Base-by-base conservation (phyloP, 2,888 invertebrate genomes). In the Suillia variegata region DNA sequence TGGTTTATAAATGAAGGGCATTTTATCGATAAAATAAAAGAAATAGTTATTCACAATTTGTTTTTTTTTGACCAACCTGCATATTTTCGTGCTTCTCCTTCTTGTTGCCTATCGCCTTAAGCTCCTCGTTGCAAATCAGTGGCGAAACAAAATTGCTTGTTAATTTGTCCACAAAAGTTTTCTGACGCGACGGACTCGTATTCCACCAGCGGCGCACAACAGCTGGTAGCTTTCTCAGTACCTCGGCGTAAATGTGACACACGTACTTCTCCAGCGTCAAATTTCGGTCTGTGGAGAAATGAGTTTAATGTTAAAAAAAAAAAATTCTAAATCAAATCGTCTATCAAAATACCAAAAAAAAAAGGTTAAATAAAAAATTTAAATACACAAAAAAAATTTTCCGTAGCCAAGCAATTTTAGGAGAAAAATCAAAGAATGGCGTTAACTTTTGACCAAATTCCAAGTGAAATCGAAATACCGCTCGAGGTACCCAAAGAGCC, bases 121-220 rank as follows among this genome's bases (percentile, higher is more conserved):
- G 82, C 76, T 93, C 92, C 64, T 88, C 86, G 38, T 83, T 81
- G 68, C 88, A 88, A 48, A 93, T 83, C 50, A 87, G 78, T 1
- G 87, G 87, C 49, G 91, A 90, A 13, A 92, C 87, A 75, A 89
- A 88, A 63, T 86, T 85, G 0, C 86, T 83, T 4, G 90, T 90
- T 5, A 90, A 82, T 70, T 85, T 87, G 68, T 93, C 90, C 1
- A 92, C 88, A 53, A 88, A 84, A 38, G 86, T 85, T 53, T 88
- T 78, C 38, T 87, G 85, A 66, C 87, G 84, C 34, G 88, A 85
- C 54, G 90, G 89, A 13, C 86, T 84, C 22, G 85, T 84, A 56
- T 86, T 87, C 88, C 89, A 92, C 93, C 91, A 94, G 78, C 88
- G 88, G 54, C 92, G 85, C 22, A 90, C 89, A 54, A 90, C 83